phyloP scores from a whole-genome alignment of 1,140 invertebrate genomes.

The Schlechtendalia chinensis region DNA sequence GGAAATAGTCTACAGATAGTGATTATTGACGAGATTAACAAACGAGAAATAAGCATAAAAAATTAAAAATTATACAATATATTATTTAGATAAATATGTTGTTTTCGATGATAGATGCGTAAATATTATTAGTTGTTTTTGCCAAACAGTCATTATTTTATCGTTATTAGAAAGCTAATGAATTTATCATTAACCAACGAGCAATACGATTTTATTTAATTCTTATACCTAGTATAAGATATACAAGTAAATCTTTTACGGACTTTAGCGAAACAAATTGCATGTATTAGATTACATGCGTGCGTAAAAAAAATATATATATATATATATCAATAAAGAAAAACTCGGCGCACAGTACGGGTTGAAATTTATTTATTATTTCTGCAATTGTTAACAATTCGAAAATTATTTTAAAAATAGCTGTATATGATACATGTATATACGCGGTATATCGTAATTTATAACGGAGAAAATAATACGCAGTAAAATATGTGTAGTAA shows the following conservation, averaged over 20 bases:
- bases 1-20: constrained; percentile 13
- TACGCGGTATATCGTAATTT: too few relatives aligned
- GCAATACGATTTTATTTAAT: background rate
- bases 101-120: background rate
- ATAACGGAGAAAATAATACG: too few relatives aligned
- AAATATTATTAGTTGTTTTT: constrained; percentile 19
- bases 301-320: background rate
- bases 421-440: too few relatives aligned
- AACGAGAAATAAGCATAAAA: background rate
- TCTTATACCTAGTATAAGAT: background rate
- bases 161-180: background rate
- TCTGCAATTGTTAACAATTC: too few relatives aligned
- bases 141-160: background rate
- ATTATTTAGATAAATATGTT: constrained; percentile 10
- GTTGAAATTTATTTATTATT: too few relatives aligned
- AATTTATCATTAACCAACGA: background rate
- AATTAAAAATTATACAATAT: background rate
- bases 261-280: background rate
- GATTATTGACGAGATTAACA: constrained; percentile 11
- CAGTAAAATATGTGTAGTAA: too few relatives aligned
- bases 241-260: background rate
- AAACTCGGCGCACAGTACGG: too few relatives aligned
- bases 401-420: too few relatives aligned
- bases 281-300: background rate
- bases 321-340: too few relatives aligned